Evolutionary conservation across 2,113 vertebrate genomes (phyloP), one percentile per base, ranked within the genome.

Genomic region (Poeciliopsis turrubarensis): DNA sequence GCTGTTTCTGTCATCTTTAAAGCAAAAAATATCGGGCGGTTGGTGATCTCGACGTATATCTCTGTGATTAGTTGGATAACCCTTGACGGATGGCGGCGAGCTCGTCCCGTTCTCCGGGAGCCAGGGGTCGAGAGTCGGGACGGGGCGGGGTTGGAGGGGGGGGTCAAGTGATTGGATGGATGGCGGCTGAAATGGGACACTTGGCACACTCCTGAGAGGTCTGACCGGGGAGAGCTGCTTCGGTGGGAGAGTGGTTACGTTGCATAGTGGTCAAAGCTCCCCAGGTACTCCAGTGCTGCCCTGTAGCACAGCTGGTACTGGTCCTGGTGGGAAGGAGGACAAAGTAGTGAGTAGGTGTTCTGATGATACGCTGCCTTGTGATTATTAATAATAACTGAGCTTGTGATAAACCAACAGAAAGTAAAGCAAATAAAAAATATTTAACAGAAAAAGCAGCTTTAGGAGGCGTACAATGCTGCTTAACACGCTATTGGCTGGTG

Each of bases 231-330:
- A 68, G 75, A 75, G 89, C 73, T 87, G 87, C 70, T 44, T 86
- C 60, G 77, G 77, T 78, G 81, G 75, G 78, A 87, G 91, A 87
- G 91, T 90, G 91, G 91, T 98, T 99, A 99, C 96, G 98, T 99
- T 99, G 98, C 98, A 98, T 99, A 99, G 97, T 99, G 98, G 95
- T 99, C 98, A 34, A 99, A 99, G 95, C 98, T 99, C 90, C 98
- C 98, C 83, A 99, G 95, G 93, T 99, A 99, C 93, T 99, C 98
- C 94, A 99, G 92, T 0, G 97, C 98, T 0, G 98, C 98, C 65
- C 97, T 92, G 94, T 99, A 99, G 94, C 98, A 99, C 95, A 99
- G 94, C 95, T 99, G 98, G 93, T 99, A 99, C 95, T 99, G 97
- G 95, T 99, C 98, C 98, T 99, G 94, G 13, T 68, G 47, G 78